Percentiles rank a stretch among this genome's conserved stretches.
Conservation (phyloP, 2,113 vertebrate genomes). For the Mastomys natalensis region DNA sequence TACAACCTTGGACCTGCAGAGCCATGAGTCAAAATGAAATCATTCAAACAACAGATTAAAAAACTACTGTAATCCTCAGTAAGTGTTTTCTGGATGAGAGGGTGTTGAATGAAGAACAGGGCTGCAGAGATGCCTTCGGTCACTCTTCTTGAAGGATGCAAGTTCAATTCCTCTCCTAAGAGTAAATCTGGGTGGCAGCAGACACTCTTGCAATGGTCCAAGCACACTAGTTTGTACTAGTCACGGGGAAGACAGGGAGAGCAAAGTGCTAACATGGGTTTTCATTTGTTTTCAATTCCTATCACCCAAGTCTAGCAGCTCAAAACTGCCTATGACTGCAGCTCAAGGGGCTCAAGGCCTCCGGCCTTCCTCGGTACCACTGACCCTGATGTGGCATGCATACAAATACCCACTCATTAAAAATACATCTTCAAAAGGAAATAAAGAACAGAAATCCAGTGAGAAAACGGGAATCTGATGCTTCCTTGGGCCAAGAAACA, state of each 20-base stretch:
- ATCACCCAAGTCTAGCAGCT: not conserved
- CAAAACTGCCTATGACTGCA: not conserved
- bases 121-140: not conserved
- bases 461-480: not conserved
- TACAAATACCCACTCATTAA: not conserved
- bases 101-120: not conserved
- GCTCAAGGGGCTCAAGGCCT: not conserved
- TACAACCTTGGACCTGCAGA: not conserved
- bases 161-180: too few species aligned
- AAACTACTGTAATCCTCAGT: not conserved
- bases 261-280: too few species aligned
- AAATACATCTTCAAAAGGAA: not conserved
- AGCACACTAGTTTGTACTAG: too few species aligned
- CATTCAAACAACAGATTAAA: not conserved
- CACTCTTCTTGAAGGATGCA: not conserved
- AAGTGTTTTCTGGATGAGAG: not conserved
- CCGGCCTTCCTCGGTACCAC: not conserved
- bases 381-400: not conserved
- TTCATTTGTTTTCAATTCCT: not conserved
- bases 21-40: not conserved
- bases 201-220: too few species aligned
- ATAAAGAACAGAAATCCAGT: not conserved
- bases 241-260: too few species aligned
- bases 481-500: constrained; percentile 11
- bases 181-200: too few species aligned